Evolutionary conservation across 92 coral and sea anemone genomes (phyloP).

Genomic region (Epizoanthus ramosus): DNA sequence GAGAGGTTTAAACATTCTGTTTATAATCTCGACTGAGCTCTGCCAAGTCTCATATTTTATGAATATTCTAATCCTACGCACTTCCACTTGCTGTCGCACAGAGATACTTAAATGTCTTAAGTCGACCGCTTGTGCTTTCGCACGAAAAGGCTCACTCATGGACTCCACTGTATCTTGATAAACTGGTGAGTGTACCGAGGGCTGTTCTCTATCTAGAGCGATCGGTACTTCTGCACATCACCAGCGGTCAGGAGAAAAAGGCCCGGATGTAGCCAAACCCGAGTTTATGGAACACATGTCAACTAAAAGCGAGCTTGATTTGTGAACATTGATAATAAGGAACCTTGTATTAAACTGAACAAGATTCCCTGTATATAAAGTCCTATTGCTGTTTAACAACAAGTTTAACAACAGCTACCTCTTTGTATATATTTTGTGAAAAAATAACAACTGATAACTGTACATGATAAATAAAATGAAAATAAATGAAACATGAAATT

Average conservation of each 20-base stretch:
- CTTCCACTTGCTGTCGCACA: constrained; percentile 45
- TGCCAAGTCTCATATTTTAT: background rate
- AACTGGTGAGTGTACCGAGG: constrained; percentile 63
- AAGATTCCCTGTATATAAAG: too few relatives aligned
- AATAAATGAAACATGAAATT: too few relatives aligned
- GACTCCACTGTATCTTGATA: constrained; percentile 75
- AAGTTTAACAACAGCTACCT: too few relatives aligned
- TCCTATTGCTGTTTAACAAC: too few relatives aligned
- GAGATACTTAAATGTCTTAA: constrained; percentile 89
- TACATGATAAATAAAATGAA: too few relatives aligned
- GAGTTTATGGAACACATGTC: background rate
- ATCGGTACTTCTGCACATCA: constrained; percentile 44
- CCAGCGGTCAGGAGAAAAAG: constrained; percentile 39
- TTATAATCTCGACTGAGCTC: background rate
- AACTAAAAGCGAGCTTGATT: background rate
- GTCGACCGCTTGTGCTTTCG: constrained; percentile 86
- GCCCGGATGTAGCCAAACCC: constrained; percentile 35
- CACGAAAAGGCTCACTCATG: constrained; percentile 37
- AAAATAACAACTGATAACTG: too few relatives aligned
- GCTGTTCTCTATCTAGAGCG: constrained; percentile 30
- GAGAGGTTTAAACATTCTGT: too few relatives aligned
- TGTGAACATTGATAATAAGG: too few relatives aligned
- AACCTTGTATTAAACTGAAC: too few relatives aligned
- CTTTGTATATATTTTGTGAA: too few relatives aligned
- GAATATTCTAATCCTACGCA: constrained; percentile 20